These are phyloP conservation scores for Zoanthus sociatus DNA, from an alignment of 92 coral and sea anemone genomes.

Conservation along the genomic window DNA sequence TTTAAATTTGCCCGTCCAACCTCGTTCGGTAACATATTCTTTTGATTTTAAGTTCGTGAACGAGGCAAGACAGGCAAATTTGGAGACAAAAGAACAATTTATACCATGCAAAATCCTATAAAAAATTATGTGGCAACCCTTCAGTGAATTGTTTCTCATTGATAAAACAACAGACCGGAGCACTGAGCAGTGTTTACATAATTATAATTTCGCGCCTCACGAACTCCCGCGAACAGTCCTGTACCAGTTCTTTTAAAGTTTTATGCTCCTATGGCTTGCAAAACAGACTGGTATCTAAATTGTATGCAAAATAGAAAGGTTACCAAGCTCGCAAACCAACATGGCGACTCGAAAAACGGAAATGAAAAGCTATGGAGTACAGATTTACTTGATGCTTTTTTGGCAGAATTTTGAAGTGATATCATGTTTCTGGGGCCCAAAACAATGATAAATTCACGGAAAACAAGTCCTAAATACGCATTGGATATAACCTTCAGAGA, in stretches of 20 bases:
- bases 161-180: conserved; percentile 9
- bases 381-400: conserved; percentile 35
- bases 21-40: too few relatives aligned
- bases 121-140: neutral
- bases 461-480: neutral
- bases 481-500: too few relatives aligned
- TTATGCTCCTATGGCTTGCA: conserved; percentile 14
- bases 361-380: conserved; percentile 6
- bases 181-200: conserved; percentile 13
- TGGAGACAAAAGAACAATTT: too few relatives aligned
- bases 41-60: too few relatives aligned
- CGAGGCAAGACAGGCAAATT: too few relatives aligned
- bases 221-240: conserved; percentile 2
- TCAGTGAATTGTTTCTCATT: conserved; percentile 21
- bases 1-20: too few relatives aligned
- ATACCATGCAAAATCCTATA: too few relatives aligned
- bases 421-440: conserved; percentile 19
- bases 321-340: conserved; percentile 15
- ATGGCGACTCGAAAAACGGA: conserved; percentile 34
- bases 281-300: conserved; percentile 7
- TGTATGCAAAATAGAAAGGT: too few relatives aligned
- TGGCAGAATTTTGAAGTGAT: conserved; percentile 26
- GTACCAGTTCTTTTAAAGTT: neutral
- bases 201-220: neutral
- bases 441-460: conserved; percentile 4